phyloP scores from a whole-genome alignment of 1,140 invertebrate species.

The Chelonus insularis region DNA sequence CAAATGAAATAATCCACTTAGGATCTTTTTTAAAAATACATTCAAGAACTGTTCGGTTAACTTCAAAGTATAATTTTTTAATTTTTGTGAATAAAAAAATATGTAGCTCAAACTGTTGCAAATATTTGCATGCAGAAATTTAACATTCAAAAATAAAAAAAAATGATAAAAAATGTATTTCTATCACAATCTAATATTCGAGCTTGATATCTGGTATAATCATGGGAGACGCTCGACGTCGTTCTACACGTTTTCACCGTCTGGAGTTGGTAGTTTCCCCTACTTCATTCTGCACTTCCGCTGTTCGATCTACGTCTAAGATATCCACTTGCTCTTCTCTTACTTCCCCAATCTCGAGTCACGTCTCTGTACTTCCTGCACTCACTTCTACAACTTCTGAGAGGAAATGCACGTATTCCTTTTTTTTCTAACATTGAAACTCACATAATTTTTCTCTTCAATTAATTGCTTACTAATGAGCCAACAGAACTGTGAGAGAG shows the following conservation, averaged over 20 bases:
- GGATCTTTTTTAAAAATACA: too few species aligned
- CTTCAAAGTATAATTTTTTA: too few species aligned
- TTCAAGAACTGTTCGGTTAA: too few species aligned
- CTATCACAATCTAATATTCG: neutral
- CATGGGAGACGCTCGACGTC: neutral
- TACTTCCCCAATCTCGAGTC: neutral
- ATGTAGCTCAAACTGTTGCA: too few species aligned
- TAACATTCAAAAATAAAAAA: neutral
- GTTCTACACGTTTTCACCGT: constrained; percentile 1
- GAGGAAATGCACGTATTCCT: neutral
- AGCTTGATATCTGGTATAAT: neutral
- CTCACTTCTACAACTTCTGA: neutral
- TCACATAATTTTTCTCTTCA: neutral
- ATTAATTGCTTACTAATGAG: neutral
- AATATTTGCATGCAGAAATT: too few species aligned
- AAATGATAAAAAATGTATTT: neutral
- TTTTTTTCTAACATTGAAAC: neutral
- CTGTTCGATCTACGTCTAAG: neutral
- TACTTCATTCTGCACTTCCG: constrained; percentile 7
- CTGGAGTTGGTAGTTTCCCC: neutral
- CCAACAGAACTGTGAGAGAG: neutral
- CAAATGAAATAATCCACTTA: too few species aligned
- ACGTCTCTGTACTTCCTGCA: constrained; percentile 4
- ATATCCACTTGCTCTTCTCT: neutral
- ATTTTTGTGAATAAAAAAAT: too few species aligned